Base-by-base conservation (phyloP, 2,888 invertebrate genomes). In the Patella pellucida region DNA sequence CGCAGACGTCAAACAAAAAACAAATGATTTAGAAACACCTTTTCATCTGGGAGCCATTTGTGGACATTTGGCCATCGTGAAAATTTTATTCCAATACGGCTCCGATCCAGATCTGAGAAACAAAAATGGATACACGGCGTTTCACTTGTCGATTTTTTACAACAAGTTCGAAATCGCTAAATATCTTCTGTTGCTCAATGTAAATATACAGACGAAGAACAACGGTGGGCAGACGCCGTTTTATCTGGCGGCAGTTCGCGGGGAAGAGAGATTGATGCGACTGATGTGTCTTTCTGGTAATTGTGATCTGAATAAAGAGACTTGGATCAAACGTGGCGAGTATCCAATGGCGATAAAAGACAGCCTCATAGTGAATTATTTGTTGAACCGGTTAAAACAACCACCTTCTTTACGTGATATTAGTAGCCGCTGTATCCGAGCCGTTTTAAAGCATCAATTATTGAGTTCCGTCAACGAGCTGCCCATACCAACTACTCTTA, bases 31-130 rank as follows among this genome's bases (percentile, higher is more conserved):
- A 16, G 87, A 88, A 75, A 89, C 84, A 72, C 81, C 85, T 7
- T 80, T 89, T 50, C 89, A 89, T 78, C 86, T 88, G 73, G 87
- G 88, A 2, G 84, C 85, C 52, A 83, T 84, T 69, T 83, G 83
- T 75, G 85, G 87, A 7, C 80, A 85, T 74, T 51, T 83, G 9
- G 79, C 79, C 11, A 80, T 87, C n/a, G 80, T 85, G 0, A 76
- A 83, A 74, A 72, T 85, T 41, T 76, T 89, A 14, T 72, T 87
- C 23, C 71, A 81, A 9, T 76, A 77, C 51, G 84, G 84, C 15
- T 82, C 85, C 19, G 75, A 79, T 54, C 71, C 85, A n/a, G 81
- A 85, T 54, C 75, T 81, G 7, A 78, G 78, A 62, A 87, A 87
- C 74, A 76, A 78, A 19, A 79, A 82, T 71, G 89, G 88, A 4